Percentiles rank a stretch among this genome's conserved stretches.
phyloP scores from a whole-genome alignment of 2,113 vertebrate genomes.

The Halichoerus grypus region DNA sequence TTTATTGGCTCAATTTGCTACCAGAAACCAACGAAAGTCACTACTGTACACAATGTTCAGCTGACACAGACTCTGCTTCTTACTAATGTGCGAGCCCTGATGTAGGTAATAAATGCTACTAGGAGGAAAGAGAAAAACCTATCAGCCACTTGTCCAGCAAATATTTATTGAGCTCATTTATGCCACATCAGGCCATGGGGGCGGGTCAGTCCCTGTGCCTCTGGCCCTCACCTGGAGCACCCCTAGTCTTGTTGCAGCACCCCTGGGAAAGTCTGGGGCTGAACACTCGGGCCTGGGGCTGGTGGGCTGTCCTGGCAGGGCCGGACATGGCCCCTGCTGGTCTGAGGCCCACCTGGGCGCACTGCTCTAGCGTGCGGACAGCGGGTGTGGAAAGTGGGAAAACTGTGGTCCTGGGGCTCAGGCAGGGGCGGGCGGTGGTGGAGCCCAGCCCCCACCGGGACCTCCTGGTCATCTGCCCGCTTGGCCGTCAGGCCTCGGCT shows the following conservation, averaged over 20 bases:
- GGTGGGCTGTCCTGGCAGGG: not conserved
- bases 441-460: accelerated
- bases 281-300: no score
- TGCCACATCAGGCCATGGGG: not conserved
- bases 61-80: not conserved
- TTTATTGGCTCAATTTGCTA: not conserved
- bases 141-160: not conserved
- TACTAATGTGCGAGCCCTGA: not conserved
- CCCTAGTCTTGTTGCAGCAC: no score
- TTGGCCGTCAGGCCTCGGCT: not conserved
- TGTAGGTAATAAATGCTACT: not conserved
- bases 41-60: not conserved
- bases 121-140: not conserved
- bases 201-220: not conserved
- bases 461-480: no score
- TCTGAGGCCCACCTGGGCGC: no score
- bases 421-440: no score
- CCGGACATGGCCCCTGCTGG: accelerated
- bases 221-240: not conserved
- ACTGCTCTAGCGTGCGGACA: not conserved
- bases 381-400: not conserved
- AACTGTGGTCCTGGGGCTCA: not conserved
- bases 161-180: not conserved
- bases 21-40: not conserved
- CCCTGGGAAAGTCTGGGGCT: not conserved